A percentile compares a stretch with the other conserved stretches of the same genome.
Evolutionary conservation across 2,797 vertebrate genomes (phyloP).

Genomic region (Apogon talboti): DNA sequence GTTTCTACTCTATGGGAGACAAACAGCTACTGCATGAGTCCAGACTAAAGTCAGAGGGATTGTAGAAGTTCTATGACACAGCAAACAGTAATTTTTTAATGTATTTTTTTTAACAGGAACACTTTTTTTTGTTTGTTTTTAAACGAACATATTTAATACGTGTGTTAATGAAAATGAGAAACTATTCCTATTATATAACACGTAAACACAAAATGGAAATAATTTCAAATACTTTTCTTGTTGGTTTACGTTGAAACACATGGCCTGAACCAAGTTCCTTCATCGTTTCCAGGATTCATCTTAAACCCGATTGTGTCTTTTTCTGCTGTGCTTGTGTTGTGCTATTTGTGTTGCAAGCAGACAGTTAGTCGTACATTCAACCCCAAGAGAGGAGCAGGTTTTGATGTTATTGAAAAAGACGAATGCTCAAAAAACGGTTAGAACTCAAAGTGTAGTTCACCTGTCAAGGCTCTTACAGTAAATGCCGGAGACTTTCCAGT

Average conservation of each 20-base stretch:
- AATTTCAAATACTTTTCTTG: too few relatives aligned
- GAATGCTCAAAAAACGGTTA: conserved; percentile 11
- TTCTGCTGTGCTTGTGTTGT: not conserved
- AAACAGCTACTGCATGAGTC: conserved; percentile 22
- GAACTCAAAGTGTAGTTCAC: not conserved
- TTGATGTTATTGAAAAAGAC: conserved; percentile 25
- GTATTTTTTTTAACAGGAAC: too few relatives aligned
- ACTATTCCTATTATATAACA: too few relatives aligned
- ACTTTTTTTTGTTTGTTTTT: too few relatives aligned
- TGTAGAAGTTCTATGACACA: too few relatives aligned
- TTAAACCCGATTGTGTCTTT: not conserved
- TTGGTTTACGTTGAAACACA: too few relatives aligned
- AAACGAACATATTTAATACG: too few relatives aligned
- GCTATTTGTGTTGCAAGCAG: conserved; percentile 28
- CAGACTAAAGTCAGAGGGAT: conserved; percentile 1
- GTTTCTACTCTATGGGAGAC: conserved; percentile 12
- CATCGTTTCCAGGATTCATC: not conserved
- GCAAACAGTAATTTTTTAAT: too few relatives aligned
- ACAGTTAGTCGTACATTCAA: conserved; percentile 30
- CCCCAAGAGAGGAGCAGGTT: conserved; percentile 29
- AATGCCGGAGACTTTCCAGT: conserved; percentile 24
- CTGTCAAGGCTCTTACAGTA: not conserved
- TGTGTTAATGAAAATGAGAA: too few relatives aligned
- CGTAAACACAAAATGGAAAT: too few relatives aligned
- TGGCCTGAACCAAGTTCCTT: too few relatives aligned